Base-by-base conservation (phyloP, 2,888 invertebrate genomes). In the Macrophya alboannulata region DNA sequence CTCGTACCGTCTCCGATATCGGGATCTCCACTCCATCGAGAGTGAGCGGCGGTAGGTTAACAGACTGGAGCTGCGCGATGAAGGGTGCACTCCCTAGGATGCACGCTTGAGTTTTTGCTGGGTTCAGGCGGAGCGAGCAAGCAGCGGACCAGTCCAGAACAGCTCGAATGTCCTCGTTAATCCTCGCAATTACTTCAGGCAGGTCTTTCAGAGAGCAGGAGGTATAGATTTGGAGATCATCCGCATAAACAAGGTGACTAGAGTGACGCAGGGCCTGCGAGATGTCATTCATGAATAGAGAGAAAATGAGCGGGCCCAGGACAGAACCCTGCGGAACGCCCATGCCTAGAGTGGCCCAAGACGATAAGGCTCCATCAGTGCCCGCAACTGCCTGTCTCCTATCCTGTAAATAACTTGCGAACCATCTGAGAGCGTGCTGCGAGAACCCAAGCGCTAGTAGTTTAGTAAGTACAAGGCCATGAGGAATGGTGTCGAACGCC, bases 371-470 rank as follows among this genome's bases (percentile, higher is more conserved):
- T 17, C 48, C 76, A 15, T 25, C 25, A 17, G 76, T 1, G 48
- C 48, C 76, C 12, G 9, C 25, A 5, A 51, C 76, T 6, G 76
- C 76, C 17, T 76, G 76, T 8, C 10, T 25, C 17, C 51, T 76
- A 1, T 31, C 76, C 12, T 31, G 76, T 1, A 76, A 51, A 17
- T 76, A 76, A 5, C 51, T 31, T 0, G 72, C 31, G 12, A 55
- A 10, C 48, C 76, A 76, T 6, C 5, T 25, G 90, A 95, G 94
- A 25, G 94, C 94, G 88, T 94, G 94, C 15, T 94, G 95, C 55
- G 94, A 93, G 43, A 87, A 82, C 0, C 88, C 87, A 55, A 87
- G 87, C 71, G 84, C 87, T 4, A 31, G 48, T 9, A 89, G 25
- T 51, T 89, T 89, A 10, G 88, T 62, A 0, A 89, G 48, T 0